phyloP scores from a whole-genome alignment of 2,888 invertebrate species.

The Acronicta aceris region DNA sequence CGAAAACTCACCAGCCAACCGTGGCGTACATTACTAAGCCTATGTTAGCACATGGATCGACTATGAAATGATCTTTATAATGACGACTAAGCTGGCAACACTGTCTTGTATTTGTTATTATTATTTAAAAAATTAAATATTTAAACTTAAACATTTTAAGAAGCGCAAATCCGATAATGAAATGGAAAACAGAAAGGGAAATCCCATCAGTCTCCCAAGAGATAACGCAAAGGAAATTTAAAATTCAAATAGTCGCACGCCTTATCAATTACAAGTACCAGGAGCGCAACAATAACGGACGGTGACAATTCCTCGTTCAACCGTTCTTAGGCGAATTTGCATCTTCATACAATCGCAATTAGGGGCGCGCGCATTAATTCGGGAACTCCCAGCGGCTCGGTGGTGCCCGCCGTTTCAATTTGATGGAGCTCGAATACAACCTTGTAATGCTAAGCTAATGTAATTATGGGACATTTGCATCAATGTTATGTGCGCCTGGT shows the following conservation, averaged over 20 bases:
- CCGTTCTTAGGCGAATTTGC: conserved; percentile 82
- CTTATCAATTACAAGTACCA: conserved; percentile 87
- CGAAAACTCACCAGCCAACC: no score
- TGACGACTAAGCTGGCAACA: no score
- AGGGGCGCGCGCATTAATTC: conserved; percentile 70
- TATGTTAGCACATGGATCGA: no score
- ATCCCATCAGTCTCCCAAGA: conserved; percentile 68
- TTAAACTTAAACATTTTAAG: conserved; percentile 49
- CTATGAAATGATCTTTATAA: no score
- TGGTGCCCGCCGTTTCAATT: conserved; percentile 68
- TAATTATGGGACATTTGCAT: conserved; percentile 80
- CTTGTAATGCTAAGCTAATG: conserved; percentile 71
- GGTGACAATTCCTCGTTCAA: conserved; percentile 74
- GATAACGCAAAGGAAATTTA: conserved; percentile 73
- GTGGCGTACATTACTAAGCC: no score
- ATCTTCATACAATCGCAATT: conserved; percentile 87
- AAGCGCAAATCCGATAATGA: conserved; percentile 65
- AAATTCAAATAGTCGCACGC: conserved; percentile 83
- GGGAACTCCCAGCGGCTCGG: conserved; percentile 56
- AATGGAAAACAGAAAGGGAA: conserved; percentile 67
- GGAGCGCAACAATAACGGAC: conserved; percentile 72
- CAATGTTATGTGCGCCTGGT: conserved; percentile 78
- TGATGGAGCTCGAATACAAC: conserved; percentile 72
- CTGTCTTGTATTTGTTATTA: no score
- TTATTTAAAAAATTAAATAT: no score